Base-by-base conservation (phyloP, 2,888 invertebrate species). In the Epistrophe eligans region DNA sequence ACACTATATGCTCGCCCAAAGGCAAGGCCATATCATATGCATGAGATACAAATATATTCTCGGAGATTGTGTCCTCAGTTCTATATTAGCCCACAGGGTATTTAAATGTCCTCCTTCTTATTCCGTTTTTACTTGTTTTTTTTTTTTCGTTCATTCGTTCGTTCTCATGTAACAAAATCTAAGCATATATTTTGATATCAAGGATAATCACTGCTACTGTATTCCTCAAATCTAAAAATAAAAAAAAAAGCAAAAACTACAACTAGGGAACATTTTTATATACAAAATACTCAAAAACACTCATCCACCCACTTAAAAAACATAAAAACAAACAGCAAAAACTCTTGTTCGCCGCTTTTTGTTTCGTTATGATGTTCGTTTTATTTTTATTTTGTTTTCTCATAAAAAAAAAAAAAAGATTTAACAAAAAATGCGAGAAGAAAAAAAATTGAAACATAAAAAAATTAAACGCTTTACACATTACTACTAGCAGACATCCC, bases 351-450 rank as follows among this genome's bases (percentile, higher is more conserved):
- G 87, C 87, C 70, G 70, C 82, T 83, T 80, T 87, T 79, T 60
- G 71, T 87, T 87, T 84, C 76, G 67, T 89, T 89, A 84, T 48
- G 74, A 82, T 45, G 77, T 83, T 84, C 19, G 48, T 88, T 83
- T 72, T 81, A 88, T 89, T 90, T 89, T 90, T 89, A 90, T 89
- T 89, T 89, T 84, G 88, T 90, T 89, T 81, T 67, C 73, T 55
- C 70, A 70, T 70, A 28, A 15, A 62, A 35, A 72, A 79, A 76
- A 72, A 82, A 32, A 57, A 72, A 67, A 48, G 64, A 90, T 88
- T 89, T 88, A 89, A 87, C 88, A 77, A 70, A 89, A 67, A 70
- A 73, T 57, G 19, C 19, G 35, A 77, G 71, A 87, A 71, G 71
- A 55, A 71, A 79, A 48, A 50, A 57, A 79, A 80, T 64, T 35